Percentiles rank a stretch among this genome's conserved stretches.
phyloP scores from a whole-genome alignment of 2,797 vertebrate genomes.

The Podarcis siculus region DNA sequence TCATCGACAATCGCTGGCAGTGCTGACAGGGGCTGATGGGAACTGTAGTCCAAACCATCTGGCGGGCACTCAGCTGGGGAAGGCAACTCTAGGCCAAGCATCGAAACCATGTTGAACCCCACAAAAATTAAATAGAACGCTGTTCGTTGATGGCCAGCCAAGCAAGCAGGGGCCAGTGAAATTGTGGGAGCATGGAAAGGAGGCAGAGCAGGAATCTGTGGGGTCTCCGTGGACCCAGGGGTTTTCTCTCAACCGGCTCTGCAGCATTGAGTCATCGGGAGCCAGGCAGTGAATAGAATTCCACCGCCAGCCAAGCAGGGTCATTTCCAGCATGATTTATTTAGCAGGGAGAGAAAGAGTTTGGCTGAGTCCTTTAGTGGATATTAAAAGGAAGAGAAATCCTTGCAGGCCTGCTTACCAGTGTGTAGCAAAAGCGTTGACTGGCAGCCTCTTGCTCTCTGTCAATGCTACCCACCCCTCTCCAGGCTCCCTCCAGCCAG shows the following conservation, averaged over 20 bases:
- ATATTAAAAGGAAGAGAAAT: not conserved
- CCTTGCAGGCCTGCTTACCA: not conserved
- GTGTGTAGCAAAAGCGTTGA: not conserved
- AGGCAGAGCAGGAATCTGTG: constrained; percentile 43
- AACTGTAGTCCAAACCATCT: not conserved
- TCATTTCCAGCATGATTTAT: constrained; percentile 1
- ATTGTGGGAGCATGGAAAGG: too few relatives aligned
- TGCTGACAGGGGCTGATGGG: too few relatives aligned
- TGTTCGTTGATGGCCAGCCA: not conserved
- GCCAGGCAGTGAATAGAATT: not conserved
- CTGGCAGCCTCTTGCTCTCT: not conserved
- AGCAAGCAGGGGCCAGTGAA: not conserved
- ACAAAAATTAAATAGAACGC: too few relatives aligned
- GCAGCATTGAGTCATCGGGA: not conserved
- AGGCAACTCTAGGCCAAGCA: too few relatives aligned
- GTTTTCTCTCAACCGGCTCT: not conserved
- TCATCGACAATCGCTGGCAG: too few relatives aligned
- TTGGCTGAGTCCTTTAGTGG: not conserved
- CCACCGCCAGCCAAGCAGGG: not conserved
- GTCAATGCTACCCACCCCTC: too few relatives aligned
- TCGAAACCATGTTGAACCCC: not conserved
- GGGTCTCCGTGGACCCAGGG: constrained; percentile 25
- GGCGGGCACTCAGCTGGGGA: too few relatives aligned
- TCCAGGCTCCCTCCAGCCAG: too few relatives aligned
- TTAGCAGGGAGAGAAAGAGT: not conserved